phyloP scores from a whole-genome alignment of 2,113 vertebrate species.

The Piaya cayana region DNA sequence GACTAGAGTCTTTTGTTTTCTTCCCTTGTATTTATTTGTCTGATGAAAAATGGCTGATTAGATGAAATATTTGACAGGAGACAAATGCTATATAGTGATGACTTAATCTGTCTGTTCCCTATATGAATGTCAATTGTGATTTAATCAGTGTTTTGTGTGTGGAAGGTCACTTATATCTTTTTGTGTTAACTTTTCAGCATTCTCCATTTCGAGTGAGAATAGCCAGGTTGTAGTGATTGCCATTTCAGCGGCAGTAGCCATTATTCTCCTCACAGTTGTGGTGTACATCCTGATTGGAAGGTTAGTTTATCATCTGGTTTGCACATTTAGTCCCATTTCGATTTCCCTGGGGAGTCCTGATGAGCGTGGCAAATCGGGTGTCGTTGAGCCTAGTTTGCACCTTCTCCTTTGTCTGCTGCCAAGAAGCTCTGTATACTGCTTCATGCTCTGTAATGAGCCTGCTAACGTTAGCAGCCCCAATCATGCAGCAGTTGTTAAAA shows the following conservation, averaged over 20 bases:
- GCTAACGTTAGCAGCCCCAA: conserved; percentile 26
- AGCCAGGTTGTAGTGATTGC: conserved; percentile 96
- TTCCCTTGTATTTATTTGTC: neutral
- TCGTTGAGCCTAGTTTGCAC: neutral
- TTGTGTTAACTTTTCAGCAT: conserved; percentile 82
- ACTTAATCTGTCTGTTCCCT: neutral
- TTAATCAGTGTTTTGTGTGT: neutral
- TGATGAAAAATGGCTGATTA: neutral
- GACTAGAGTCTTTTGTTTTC: neutral
- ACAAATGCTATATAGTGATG: neutral
- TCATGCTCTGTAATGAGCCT: conserved; percentile 39
- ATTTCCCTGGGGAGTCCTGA: neutral
- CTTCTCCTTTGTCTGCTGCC: conserved; percentile 51
- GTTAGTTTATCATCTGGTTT: conserved; percentile 74
- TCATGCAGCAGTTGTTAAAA: conserved; percentile 72
- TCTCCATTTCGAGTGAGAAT: conserved; percentile 96
- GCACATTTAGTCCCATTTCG: neutral
- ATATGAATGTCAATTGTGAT: neutral
- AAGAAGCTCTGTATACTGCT: neutral
- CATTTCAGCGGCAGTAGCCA: conserved; percentile 90
- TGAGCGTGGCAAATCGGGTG: neutral
- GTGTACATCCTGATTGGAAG: conserved; percentile 93
- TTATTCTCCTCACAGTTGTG: conserved; percentile 93
- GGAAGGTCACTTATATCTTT: neutral
- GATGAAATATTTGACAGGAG: neutral